Percentiles rank a stretch among this genome's conserved stretches.
These are phyloP conservation scores for Mystacides longicornis DNA, from an alignment of 2,888 invertebrate genomes.

Conservation along the genomic window DNA sequence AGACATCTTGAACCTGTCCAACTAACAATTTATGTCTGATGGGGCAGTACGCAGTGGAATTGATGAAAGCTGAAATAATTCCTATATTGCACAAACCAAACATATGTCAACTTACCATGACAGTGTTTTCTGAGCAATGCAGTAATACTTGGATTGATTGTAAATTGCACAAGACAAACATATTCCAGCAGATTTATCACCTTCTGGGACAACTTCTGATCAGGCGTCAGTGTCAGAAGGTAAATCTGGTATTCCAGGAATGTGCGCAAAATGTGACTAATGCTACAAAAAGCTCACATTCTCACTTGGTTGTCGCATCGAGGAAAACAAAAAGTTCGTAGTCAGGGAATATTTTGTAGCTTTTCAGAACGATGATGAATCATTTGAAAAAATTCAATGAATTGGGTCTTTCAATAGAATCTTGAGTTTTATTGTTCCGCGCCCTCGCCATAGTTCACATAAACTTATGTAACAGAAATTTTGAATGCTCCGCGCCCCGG, in stretches of 20 bases:
- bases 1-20: neutral
- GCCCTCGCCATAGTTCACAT: no score
- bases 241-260: neutral
- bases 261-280: neutral
- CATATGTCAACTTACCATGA: neutral
- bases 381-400: no score
- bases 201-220: no score
- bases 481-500: no score
- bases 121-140: neutral
- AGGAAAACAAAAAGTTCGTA: no score
- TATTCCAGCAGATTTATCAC: neutral
- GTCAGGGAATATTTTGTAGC: no score
- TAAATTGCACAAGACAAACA: neutral
- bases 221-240: conserved; percentile 1
- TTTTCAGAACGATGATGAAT: no score
- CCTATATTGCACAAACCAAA: neutral
- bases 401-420: no score
- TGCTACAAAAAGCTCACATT: neutral
- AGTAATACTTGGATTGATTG: neutral
- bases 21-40: neutral
- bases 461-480: no score
- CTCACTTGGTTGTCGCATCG: no score
- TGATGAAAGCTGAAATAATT: neutral
- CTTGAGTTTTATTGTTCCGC: no score
- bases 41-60: neutral